phyloP scores from a whole-genome alignment of 2,797 vertebrate species.

The Salmo trutta region DNA sequence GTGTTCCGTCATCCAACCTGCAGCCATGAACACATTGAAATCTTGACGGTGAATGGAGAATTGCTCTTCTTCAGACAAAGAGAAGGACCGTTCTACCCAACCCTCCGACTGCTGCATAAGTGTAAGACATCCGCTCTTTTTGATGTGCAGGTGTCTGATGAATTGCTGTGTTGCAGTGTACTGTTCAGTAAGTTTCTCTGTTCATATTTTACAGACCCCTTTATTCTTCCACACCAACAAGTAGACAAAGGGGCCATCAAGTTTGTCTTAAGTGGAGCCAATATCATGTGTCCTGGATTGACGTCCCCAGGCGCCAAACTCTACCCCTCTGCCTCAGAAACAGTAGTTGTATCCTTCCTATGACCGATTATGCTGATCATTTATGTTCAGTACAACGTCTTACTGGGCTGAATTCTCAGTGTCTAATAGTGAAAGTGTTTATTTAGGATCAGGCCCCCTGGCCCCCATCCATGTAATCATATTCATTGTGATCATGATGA shows the following conservation, averaged over 20 bases:
- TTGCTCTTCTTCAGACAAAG: conserved; percentile 99
- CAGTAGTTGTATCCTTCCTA: conserved; percentile 96
- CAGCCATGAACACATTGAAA: conserved; percentile 99
- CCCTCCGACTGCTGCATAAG: conserved; percentile 94
- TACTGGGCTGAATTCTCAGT: too few species aligned
- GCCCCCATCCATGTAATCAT: too few species aligned
- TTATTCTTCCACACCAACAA: conserved; percentile 97
- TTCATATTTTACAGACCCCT: conserved; percentile 80
- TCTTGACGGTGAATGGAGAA: conserved; percentile 96
- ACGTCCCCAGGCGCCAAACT: conserved; percentile 97
- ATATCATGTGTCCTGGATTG: conserved; percentile 97
- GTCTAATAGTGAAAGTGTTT: too few species aligned
- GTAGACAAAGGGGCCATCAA: conserved; percentile 99
- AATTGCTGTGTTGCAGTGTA: not conserved
- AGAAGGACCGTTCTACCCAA: conserved; percentile 95
- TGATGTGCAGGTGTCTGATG: not conserved
- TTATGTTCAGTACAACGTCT: too few species aligned
- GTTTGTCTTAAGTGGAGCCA: conserved; percentile 97
- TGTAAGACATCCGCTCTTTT: conserved; percentile 76
- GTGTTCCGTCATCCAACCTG: conserved; percentile 28
- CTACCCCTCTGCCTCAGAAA: conserved; percentile 86
- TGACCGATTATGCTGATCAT: not conserved
- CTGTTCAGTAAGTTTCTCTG: not conserved
- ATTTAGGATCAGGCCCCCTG: too few species aligned
- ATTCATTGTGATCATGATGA: too few species aligned